Percentiles rank a stretch among this genome's conserved stretches.
These are phyloP conservation scores for Channallabes apus DNA, from an alignment of 2,797 vertebrate species.

Conservation along the genomic window DNA sequence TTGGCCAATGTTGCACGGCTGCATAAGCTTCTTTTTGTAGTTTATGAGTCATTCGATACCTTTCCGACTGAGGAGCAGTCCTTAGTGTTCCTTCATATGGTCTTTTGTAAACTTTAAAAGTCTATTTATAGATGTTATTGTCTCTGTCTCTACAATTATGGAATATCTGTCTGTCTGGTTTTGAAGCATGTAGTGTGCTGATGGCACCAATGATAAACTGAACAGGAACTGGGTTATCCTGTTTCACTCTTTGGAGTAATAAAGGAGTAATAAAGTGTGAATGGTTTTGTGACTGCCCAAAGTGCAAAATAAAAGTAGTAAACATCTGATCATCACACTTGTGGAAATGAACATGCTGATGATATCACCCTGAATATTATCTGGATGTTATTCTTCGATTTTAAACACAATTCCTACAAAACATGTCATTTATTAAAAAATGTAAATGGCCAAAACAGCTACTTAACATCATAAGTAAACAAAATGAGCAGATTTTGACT, in stretches of 20 bases:
- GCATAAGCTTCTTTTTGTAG: too few relatives aligned
- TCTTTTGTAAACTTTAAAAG: neutral
- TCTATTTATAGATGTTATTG: neutral
- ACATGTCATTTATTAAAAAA: too few relatives aligned
- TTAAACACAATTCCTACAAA: too few relatives aligned
- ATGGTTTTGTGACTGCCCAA: neutral
- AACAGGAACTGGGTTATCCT: neutral
- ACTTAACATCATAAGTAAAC: too few relatives aligned
- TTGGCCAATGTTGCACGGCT: neutral
- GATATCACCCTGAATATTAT: neutral
- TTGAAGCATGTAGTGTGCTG: neutral
- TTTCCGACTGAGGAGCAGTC: neutral
- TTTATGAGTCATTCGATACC: neutral
- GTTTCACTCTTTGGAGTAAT: neutral
- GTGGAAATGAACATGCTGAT: neutral
- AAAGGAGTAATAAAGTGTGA: neutral
- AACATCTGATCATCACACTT: neutral
- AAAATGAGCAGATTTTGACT: too few relatives aligned
- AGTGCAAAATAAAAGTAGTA: neutral
- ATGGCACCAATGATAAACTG: neutral
- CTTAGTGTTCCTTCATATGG: neutral
- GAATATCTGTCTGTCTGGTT: neutral
- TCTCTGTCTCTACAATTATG: neutral
- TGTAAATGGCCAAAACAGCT: too few relatives aligned
- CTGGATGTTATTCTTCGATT: too few relatives aligned